Percentiles rank a stretch among this genome's conserved stretches.
Evolutionary conservation across 2,888 invertebrate genomes (phyloP).

Genomic region (Portevinia maculata): DNA sequence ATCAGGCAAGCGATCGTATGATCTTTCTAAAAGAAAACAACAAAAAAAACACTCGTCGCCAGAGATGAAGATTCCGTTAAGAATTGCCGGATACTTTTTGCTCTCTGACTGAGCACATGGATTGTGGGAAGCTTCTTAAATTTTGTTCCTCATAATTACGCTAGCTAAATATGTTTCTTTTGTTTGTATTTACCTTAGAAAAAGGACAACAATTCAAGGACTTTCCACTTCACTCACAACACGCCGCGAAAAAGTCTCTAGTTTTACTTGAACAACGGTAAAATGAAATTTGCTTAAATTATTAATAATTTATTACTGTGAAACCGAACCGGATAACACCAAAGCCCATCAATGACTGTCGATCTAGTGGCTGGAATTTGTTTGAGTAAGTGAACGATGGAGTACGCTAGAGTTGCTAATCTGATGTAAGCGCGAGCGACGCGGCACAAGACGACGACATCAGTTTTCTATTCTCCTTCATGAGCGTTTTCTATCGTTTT

Average conservation of each 20-base stretch:
- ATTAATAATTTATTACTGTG: background rate
- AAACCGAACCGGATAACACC: constrained; percentile 54
- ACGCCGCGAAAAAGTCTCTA: background rate
- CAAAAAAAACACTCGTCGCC: constrained; percentile 28
- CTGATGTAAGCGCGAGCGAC: background rate
- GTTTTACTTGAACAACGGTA: constrained; percentile 6
- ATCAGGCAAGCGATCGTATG: constrained; percentile 65
- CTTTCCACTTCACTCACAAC: constrained; percentile 44
- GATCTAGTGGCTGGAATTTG: constrained; percentile 44
- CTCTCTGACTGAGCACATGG: constrained; percentile 32
- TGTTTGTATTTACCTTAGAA: constrained; percentile 31
- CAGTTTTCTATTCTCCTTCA: constrained; percentile 22
- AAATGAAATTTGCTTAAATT: background rate
- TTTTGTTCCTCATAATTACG: constrained; percentile 4
- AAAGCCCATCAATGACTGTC: constrained; percentile 65
- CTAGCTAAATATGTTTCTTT: background rate
- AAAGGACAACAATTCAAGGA: constrained; percentile 41
- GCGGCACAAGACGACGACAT: background rate
- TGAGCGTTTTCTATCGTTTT: constrained; percentile 13
- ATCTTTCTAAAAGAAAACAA: constrained; percentile 48
- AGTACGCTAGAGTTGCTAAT: constrained; percentile 18
- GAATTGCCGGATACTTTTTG: constrained; percentile 20
- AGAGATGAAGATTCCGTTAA: constrained; percentile 38
- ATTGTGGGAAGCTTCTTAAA: constrained; percentile 21
- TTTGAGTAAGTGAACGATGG: constrained; percentile 42